These are phyloP conservation scores for Halichoerus grypus DNA, from an alignment of 2,113 vertebrate species.

Conservation along the genomic window DNA sequence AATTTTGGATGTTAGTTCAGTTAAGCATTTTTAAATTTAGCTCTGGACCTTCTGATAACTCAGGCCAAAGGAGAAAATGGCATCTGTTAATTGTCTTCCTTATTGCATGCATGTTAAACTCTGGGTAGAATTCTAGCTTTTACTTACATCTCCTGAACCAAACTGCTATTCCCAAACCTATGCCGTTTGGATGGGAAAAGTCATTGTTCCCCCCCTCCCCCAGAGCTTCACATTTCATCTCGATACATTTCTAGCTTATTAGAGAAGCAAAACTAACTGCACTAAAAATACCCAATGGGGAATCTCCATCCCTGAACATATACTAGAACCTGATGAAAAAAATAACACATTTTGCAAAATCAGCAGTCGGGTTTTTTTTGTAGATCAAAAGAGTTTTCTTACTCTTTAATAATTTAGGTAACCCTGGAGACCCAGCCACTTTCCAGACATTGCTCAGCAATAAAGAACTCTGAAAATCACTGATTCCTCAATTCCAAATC, in stretches of 20 bases:
- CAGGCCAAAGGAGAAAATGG: slow-evolving; percentile 11
- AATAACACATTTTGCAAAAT: slow-evolving; percentile 69
- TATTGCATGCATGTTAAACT: not conserved
- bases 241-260: slow-evolving; percentile 14
- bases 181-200: slow-evolving; percentile 64
- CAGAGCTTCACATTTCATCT: slow-evolving; percentile 61
- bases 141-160: slow-evolving; percentile 18
- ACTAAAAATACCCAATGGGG: slow-evolving; percentile 19
- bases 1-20: not conserved
- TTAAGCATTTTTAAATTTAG: slow-evolving; percentile 9
- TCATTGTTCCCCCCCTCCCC: not conserved
- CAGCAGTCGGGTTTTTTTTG: not conserved
- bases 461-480: slow-evolving; percentile 46
- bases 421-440: slow-evolving; percentile 46
- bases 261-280: slow-evolving; percentile 58
- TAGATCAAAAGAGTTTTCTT: slow-evolving; percentile 65
- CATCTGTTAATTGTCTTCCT: slow-evolving; percentile 45
- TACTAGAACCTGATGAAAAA: slow-evolving; percentile 59
- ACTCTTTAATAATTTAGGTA: slow-evolving; percentile 71
- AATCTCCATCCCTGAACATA: not conserved
- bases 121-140: slow-evolving; percentile 22
- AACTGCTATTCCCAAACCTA: slow-evolving; percentile 38
- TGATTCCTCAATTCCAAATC: not conserved
- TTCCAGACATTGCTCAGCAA: slow-evolving; percentile 23
- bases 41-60: slow-evolving; percentile 4